Base-by-base conservation (phyloP, 2,888 invertebrate species). In the Pasiphila rectangulata region DNA sequence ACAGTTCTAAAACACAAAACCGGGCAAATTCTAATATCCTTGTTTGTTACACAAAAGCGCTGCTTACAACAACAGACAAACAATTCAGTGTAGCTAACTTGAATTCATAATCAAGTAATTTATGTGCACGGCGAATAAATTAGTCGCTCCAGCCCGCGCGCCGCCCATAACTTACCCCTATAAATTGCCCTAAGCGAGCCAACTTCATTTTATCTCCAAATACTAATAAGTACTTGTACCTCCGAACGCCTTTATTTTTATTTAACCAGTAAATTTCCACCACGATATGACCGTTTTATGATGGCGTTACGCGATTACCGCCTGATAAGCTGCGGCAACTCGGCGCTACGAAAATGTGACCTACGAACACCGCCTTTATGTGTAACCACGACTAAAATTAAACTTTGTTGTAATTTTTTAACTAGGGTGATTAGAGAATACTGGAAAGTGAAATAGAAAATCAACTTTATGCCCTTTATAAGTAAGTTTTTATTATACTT, bases 31-130 rank as follows among this genome's bases (percentile, higher is more conserved):
- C 72, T 79, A 80, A 79, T 82, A 82, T 78, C 75, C 72, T 78
- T 84, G 82, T 80, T 84, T 82, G 79, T 75, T 75, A 83, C 74
- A 79, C 77, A 81, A 83, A 81, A 83, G 82, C 79, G 75, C 70
- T 75, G 80, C 77, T 80, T 77, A 79, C 77, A 82, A 83, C 83
- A 85, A 83, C 83, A 84, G 79, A 83, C 82, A 85, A 83, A 85
- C 84, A 86, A 79, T 79, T 79, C 82, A 80, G 81, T 83, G 79
- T 75, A 86, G 83, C 83, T 82, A 83, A 84, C 80, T 85, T 81
- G 85, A 85, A 88, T 87, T 88, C 88, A 88, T 88, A 88, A 88
- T 88, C 86, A 86, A 87, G 86, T 88, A 87, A 88, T 88, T 88
- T 87, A 88, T 88, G 88, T 88, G 88, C 85, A 87, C 86, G 87